Evolutionary conservation across 2,113 vertebrate species (phyloP).

Genomic region (Hydropotes inermis): DNA sequence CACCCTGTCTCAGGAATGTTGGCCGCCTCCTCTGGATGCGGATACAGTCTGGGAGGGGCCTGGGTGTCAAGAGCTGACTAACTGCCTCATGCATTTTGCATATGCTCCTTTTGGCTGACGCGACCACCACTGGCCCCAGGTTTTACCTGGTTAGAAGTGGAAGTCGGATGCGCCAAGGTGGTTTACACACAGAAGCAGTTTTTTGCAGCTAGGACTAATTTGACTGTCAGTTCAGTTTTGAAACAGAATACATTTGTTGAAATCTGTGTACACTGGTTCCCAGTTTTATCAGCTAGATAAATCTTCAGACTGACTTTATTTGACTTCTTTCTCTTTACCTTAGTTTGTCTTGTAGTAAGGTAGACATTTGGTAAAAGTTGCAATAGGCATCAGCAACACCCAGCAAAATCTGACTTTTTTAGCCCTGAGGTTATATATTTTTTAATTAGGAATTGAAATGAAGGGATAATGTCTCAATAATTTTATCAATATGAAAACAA

Average conservation of each 20-base stretch:
- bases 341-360: neutral
- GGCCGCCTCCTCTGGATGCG: conserved; percentile 35
- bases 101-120: conserved; percentile 52
- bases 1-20: neutral
- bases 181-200: accelerated
- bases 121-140: conserved; percentile 16
- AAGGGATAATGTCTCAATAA: neutral
- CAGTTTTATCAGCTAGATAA: accelerated
- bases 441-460: neutral
- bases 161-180: neutral
- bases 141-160: conserved; percentile 29
- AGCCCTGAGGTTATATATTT: neutral
- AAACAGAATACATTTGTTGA: neutral
- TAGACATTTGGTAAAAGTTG: neutral
- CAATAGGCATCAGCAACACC: neutral
- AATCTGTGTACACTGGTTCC: neutral
- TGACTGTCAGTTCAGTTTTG: neutral
- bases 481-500: neutral
- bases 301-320: neutral
- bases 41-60: conserved; percentile 27
- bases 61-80: neutral
- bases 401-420: neutral
- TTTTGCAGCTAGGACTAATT: no score
- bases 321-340: neutral
- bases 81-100: conserved; percentile 36